Conservation (phyloP, 2,113 vertebrate genomes). For the Siniperca chuatsi region DNA sequence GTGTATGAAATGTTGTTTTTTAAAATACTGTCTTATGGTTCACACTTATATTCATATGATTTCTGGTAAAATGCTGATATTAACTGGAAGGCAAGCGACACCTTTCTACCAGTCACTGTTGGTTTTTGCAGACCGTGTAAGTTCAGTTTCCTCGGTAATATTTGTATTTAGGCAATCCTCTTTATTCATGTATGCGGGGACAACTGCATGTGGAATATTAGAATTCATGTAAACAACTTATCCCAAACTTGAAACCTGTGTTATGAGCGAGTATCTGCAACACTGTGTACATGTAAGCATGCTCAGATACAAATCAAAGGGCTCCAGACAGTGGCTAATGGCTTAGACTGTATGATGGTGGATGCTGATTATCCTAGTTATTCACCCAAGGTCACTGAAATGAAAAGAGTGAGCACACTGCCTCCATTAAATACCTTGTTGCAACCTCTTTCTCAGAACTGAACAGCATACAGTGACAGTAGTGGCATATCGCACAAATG, state of each 20-base stretch:
- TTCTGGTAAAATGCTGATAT: not conserved
- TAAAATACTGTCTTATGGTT: too few relatives aligned
- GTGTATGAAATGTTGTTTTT: too few relatives aligned
- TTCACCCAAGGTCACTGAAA: slow-evolving; percentile 49
- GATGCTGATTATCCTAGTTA: slow-evolving; percentile 62
- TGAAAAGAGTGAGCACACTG: slow-evolving; percentile 49
- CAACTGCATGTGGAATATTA: not conserved
- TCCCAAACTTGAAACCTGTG: slow-evolving; percentile 13
- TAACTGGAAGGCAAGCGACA: not conserved
- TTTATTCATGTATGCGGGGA: not conserved
- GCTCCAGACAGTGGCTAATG: slow-evolving; percentile 64
- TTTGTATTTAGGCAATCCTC: not conserved
- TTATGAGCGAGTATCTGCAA: not conserved
- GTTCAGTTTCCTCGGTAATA: slow-evolving; percentile 9
- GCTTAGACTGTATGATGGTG: slow-evolving; percentile 43
- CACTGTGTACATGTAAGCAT: slow-evolving; percentile 1
- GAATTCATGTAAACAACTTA: not conserved
- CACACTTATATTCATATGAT: not conserved
- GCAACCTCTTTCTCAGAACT: slow-evolving; percentile 46
- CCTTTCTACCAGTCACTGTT: not conserved
- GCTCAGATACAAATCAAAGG: slow-evolving; percentile 47
- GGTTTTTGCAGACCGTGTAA: not conserved
- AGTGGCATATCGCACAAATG: slow-evolving; percentile 31
- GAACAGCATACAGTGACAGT: slow-evolving; percentile 21
- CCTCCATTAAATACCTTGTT: slow-evolving; percentile 63